These are phyloP conservation scores for Trimorus sp. DNA, from an alignment of 2,888 invertebrate genomes.

Conservation along the genomic window DNA sequence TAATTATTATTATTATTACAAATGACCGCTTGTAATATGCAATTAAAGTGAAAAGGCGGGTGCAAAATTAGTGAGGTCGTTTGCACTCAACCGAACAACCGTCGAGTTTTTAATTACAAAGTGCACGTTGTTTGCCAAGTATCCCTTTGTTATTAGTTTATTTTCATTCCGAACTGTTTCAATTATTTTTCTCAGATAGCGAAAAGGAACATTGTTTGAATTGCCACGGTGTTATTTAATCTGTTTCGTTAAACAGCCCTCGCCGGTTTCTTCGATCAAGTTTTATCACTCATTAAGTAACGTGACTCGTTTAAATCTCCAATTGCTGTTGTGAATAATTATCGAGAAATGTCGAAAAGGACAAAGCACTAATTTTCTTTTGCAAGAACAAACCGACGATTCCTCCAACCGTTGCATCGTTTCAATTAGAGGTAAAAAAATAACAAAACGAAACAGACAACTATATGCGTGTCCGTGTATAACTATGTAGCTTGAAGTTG, in stretches of 20 bases:
- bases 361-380: no score
- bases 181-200: constrained; percentile 33
- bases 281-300: constrained; percentile 12
- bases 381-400: no score
- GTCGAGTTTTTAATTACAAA: constrained; percentile 30
- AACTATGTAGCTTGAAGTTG: no score
- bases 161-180: constrained; percentile 18
- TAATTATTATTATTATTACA: no score
- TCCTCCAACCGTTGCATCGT: no score
- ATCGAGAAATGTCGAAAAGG: no score
- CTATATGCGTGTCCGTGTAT: no score
- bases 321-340: no score
- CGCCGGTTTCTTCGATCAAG: neutral
- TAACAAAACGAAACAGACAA: no score
- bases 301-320: constrained; percentile 4
- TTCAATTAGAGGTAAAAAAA: no score
- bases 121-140: constrained; percentile 16
- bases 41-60: constrained; percentile 7
- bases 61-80: constrained; percentile 17
- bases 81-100: constrained; percentile 5
- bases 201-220: constrained; percentile 22
- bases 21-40: neutral
- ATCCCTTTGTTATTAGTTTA: constrained; percentile 30
- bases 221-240: neutral
- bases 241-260: constrained; percentile 2